Conservation (phyloP, 2,888 invertebrate species). For the Labia minor region DNA sequence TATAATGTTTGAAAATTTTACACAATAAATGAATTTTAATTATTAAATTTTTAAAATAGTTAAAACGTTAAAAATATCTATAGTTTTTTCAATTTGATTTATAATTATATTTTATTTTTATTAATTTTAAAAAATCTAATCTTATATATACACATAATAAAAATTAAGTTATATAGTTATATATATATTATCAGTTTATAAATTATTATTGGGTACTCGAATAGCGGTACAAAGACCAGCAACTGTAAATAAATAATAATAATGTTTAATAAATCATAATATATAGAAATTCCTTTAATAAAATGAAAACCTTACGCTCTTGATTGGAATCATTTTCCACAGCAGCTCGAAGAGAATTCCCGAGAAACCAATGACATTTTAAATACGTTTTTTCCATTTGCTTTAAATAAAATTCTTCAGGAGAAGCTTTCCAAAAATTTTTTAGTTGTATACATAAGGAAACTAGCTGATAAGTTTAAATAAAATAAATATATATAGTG, state of each 20-base stretch:
- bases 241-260: neutral
- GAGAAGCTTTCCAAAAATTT: neutral
- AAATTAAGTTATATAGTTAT: neutral
- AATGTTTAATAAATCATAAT: no score
- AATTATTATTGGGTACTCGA: neutral
- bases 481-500: conserved; percentile 31
- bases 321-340: conserved; percentile 14
- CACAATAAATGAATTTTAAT: no score
- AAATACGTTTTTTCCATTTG: conserved; percentile 36
- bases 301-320: conserved; percentile 17
- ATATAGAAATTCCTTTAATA: no score
- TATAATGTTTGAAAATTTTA: no score
- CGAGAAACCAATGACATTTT: conserved; percentile 35
- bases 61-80: neutral
- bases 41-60: no score
- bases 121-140: neutral
- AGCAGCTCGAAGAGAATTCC: conserved; percentile 24
- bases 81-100: neutral
- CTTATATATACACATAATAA: neutral
- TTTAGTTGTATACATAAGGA: conserved; percentile 23
- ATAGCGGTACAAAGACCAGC: conserved; percentile 6
- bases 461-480: conserved; percentile 33
- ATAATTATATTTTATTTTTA: neutral
- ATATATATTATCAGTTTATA: neutral
- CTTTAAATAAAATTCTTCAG: conserved; percentile 29